phyloP scores from a whole-genome alignment of 2,888 invertebrate genomes.

The Myopa tessellatipennis region DNA sequence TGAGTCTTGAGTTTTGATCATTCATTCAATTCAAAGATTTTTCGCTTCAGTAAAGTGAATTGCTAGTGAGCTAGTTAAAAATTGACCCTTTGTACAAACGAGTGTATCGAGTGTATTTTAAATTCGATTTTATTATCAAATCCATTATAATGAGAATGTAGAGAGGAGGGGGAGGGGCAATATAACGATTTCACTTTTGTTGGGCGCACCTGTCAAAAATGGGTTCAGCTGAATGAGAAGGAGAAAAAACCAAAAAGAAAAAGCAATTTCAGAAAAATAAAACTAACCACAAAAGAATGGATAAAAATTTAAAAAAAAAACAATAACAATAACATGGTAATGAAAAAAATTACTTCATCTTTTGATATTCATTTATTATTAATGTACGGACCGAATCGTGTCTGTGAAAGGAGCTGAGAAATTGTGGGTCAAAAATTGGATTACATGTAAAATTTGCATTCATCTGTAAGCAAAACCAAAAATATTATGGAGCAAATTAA shows the following conservation, averaged over 20 bases:
- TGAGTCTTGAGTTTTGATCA: no score
- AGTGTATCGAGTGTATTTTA: no score
- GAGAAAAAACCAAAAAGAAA: neutral
- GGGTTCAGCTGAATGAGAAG: neutral
- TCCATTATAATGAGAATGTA: neutral
- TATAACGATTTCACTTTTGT: neutral
- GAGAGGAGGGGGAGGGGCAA: neutral
- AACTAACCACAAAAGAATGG: neutral
- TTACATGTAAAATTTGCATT: no score
- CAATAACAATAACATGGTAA: no score
- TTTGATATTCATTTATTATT: no score
- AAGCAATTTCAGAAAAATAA: neutral
- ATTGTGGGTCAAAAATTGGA: no score
- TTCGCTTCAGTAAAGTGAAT: neutral
- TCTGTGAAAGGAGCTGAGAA: no score
- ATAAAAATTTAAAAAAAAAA: neutral
- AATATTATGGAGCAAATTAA: no score
- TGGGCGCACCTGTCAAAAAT: slow-evolving; percentile 6
- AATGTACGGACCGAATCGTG: no score
- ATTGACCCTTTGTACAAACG: neutral
- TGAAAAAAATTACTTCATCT: no score
- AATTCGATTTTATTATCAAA: neutral
- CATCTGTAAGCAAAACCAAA: no score
- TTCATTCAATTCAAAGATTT: no score
- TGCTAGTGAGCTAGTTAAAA: neutral